Evolutionary conservation across 2,888 invertebrate genomes (phyloP), one percentile per base, ranked within the genome.

Genomic region (Oscheius sp.): DNA sequence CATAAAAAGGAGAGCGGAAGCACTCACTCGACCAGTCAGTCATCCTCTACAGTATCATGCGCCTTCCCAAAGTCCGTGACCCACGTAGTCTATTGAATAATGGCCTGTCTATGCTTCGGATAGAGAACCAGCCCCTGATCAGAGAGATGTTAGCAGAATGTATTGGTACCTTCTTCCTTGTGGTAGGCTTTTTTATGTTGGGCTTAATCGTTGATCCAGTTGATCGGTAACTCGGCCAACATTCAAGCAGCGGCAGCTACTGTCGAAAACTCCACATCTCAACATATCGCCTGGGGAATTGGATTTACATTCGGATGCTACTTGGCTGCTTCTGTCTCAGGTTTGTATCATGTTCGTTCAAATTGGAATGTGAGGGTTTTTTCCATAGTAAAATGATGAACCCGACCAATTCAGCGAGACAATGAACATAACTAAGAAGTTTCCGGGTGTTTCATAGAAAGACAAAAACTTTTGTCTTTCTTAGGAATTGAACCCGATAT

Each of bases 261-360:
- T 7, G 85, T 81, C 33, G 85, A 82, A 66, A 82, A 82, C 63
- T 77, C 81, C 3, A 83, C 85, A 2, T 79, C 80, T 5, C 72
- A 74, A 21, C 84, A 83, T 35, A 80, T 87, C 48, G 87, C 86
- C 7, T 87, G 87, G 87, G 87, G 87, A 47, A 84, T 87, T 71
- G 87, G 87, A 21, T 87, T 87, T 73, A 85, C 86, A 76, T 88
- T 87, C 48, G 87, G 83, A 42, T 85, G 86, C 13, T 87, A 81
- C 57, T 60, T 84, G 37, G 84, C 87, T 13, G 83, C 83, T n/a
- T 81, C 77, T 72, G 84, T 87, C 32, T 87, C 87, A 29, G 53
- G 53, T 53, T 21, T 4, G 13, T 21, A 21, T 21, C 21, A 21
- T 21, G 21, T 21, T 21, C 21, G 21, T 21, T 21, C 21, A 21